phyloP scores from a whole-genome alignment of 2,888 invertebrate genomes.

The Hypena proboscidalis region DNA sequence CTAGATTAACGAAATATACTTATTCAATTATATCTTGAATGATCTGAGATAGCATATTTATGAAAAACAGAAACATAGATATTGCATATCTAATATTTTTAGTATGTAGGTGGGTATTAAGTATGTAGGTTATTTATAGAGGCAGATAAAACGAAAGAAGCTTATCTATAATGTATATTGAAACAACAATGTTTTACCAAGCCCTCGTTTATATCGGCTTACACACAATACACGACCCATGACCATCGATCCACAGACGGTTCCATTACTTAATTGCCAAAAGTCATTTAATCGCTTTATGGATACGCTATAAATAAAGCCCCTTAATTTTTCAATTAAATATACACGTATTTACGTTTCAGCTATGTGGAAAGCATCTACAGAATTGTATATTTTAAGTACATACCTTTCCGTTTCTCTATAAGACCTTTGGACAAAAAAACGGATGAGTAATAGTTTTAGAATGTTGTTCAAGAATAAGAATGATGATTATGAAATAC shows the following conservation, averaged over 20 bases:
- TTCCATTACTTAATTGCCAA: constrained; percentile 61
- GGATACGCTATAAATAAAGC: constrained; percentile 22
- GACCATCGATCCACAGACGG: constrained; percentile 44
- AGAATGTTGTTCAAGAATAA: not conserved
- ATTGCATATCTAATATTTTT: too few species aligned
- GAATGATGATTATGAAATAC: too few species aligned
- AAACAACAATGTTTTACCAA: constrained; percentile 10
- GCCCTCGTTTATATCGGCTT: constrained; percentile 9
- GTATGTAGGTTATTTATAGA: not conserved
- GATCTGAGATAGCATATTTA: too few species aligned
- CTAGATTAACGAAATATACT: too few species aligned
- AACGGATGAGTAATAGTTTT: constrained; percentile 27
- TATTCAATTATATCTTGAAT: too few species aligned
- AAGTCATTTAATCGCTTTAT: constrained; percentile 43
- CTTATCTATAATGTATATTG: constrained; percentile 4
- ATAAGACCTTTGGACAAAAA: constrained; percentile 55
- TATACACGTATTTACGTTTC: not conserved
- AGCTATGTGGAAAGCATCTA: not conserved
- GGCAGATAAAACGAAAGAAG: not conserved
- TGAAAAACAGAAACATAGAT: too few species aligned
- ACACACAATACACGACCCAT: constrained; percentile 18
- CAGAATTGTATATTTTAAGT: constrained; percentile 11
- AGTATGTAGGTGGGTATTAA: too few species aligned
- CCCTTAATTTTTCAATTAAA: constrained; percentile 2
- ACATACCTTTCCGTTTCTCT: constrained; percentile 54